Conservation (phyloP, 2,797 vertebrate genomes). For the Notoglanidium macrostoma region DNA sequence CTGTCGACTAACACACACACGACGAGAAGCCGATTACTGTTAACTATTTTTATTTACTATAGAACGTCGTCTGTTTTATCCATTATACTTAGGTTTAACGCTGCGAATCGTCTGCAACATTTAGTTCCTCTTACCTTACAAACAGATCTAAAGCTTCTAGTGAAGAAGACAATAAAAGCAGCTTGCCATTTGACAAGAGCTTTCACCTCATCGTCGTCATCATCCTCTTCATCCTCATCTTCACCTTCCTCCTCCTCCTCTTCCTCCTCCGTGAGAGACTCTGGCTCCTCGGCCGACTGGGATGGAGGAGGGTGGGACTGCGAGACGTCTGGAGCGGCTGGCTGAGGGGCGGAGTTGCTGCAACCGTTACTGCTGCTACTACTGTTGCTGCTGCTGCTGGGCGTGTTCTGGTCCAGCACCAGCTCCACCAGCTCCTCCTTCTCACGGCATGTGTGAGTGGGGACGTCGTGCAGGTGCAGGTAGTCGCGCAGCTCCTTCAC, state of each 20-base stretch:
- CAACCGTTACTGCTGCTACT: constrained; percentile 29
- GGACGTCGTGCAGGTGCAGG: constrained; percentile 79
- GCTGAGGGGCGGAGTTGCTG: constrained; percentile 39
- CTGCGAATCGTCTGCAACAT: background rate
- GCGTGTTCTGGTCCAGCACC: constrained; percentile 78
- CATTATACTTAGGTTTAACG: background rate
- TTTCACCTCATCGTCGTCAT: constrained; percentile 27
- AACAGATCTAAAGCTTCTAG: background rate
- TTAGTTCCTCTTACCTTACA: background rate
- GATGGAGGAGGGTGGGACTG: constrained; percentile 6
- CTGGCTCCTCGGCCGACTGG: constrained; percentile 45
- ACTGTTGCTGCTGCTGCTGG: constrained; percentile 61
- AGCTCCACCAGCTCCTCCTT: constrained; percentile 87
- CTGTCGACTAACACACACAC: constrained; percentile 70
- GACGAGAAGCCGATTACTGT: background rate
- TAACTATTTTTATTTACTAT: background rate
- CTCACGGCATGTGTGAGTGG: constrained; percentile 82
- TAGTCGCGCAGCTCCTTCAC: constrained; percentile 87
- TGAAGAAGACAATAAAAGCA: background rate
- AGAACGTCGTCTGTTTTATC: background rate
- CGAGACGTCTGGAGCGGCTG: constrained; percentile 25
- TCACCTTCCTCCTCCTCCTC: constrained; percentile 59
- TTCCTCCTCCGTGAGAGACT: constrained; percentile 67
- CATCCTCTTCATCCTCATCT: constrained; percentile 30
- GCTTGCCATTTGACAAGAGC: background rate